Base-by-base conservation (phyloP, 1,140 invertebrate genomes). In the Scaptomyza montana region DNA sequence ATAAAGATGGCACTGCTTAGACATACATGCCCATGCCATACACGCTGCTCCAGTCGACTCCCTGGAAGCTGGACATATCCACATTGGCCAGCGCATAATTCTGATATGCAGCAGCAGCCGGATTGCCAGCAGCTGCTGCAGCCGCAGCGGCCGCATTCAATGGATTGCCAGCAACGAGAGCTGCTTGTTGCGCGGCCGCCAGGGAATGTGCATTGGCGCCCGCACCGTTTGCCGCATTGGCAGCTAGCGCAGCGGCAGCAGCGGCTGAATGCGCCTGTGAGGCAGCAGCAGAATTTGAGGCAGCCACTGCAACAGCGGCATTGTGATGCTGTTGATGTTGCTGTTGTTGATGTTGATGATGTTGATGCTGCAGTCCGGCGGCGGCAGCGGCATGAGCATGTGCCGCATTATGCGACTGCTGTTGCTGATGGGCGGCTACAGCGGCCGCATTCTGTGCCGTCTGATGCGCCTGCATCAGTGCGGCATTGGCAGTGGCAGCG, bases 11-110 rank as follows among this genome's bases (percentile, higher is more conserved):
- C 49, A 33, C 53, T 45, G 41, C 73, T 93, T 95, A 97, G 90
- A 97, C 96, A 93, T 97, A 97, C 96, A 97, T 97, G 86, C 96
- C 96, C 94, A 97, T 96, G 76, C 96, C 96, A 92, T 97, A 97
- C 95, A 97, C 96, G 80, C 95, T 95, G 76, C 95, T 94, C 97
- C 97, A 97, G 92, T 97, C 97, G 71, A 97, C 96, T 47, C 96
- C 96, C 92, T 97, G 96, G 94, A 97, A 97, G 89, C 96, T 96
- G 47, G 96, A 96, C 96, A 97, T 97, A 92, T 97, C 96, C 54
- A 97, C 96, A 91, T 97, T 97, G 86, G 96, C 95, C 54, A 97
- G 94, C 77, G 96, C 95, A 92, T 97, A 97, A 13, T 96, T 95
- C 79, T 96, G 95, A 78, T 95, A 95, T 71, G 95, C 95, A 46